Conservation (phyloP, 2,113 vertebrate species). For the Xenopus borealis region DNA sequence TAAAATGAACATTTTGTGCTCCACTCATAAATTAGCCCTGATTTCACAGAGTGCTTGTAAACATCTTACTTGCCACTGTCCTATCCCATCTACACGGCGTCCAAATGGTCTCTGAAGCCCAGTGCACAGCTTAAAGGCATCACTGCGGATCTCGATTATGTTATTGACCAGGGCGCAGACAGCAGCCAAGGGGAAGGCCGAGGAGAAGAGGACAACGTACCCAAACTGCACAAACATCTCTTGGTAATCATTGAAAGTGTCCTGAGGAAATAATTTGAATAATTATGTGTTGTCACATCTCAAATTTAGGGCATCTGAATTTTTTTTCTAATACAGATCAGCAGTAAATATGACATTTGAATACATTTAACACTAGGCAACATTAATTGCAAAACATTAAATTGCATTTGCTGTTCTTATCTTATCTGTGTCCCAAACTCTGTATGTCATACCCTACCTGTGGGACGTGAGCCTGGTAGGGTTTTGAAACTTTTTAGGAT, state of each 20-base stretch:
- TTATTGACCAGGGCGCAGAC: constrained; percentile 94
- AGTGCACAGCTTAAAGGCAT: constrained; percentile 93
- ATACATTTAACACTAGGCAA: too few species aligned
- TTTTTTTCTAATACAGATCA: too few species aligned
- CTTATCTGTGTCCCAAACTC: too few species aligned
- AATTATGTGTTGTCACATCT: background rate
- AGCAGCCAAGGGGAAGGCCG: constrained; percentile 90
- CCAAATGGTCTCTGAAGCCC: constrained; percentile 93
- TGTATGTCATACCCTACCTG: too few species aligned
- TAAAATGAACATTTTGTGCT: too few species aligned
- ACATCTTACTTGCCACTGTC: constrained; percentile 88
- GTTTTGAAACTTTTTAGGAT: too few species aligned
- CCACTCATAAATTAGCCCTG: too few species aligned
- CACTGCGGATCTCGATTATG: constrained; percentile 93
- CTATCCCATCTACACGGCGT: constrained; percentile 84
- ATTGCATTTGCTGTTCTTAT: too few species aligned
- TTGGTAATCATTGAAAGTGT: constrained; percentile 96
- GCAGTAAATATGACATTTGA: too few species aligned
- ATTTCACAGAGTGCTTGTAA: too few species aligned
- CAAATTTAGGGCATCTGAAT: background rate
- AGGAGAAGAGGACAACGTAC: constrained; percentile 96
- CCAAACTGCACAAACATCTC: constrained; percentile 99
- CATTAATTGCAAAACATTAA: too few species aligned
- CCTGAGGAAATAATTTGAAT: constrained; percentile 61
- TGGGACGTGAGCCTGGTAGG: too few species aligned